Evolutionary conservation across 2,113 vertebrate species (phyloP).

Genomic region (Cottus gobio): DNA sequence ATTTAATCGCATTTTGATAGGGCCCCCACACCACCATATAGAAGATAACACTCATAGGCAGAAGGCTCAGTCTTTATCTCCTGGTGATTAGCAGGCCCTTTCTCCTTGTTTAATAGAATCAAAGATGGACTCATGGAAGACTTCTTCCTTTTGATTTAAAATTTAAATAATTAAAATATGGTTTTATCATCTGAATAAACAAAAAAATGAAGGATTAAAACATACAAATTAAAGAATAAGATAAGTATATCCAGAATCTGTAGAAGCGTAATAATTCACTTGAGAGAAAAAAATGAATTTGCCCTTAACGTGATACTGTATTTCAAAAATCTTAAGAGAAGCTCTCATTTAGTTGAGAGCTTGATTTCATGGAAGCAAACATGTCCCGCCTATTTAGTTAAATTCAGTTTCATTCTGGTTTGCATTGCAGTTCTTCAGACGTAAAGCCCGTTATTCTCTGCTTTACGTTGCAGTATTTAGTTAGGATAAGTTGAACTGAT

Average conservation of each 20-base stretch:
- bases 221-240: neutral
- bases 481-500: no score
- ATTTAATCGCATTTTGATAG: slow-evolving; percentile 72
- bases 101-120: slow-evolving; percentile 36
- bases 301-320: no score
- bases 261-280: neutral
- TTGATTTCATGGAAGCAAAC: no score
- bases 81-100: slow-evolving; percentile 46
- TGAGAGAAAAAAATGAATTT: neutral
- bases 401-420: no score
- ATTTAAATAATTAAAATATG: slow-evolving; percentile 8
- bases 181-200: slow-evolving; percentile 31
- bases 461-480: no score
- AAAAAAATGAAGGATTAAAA: slow-evolving; percentile 27
- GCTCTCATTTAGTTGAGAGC: no score
- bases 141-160: slow-evolving; percentile 19
- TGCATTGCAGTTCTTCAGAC: no score
- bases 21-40: slow-evolving; percentile 25
- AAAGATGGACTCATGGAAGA: slow-evolving; percentile 23
- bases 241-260: neutral
- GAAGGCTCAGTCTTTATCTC: slow-evolving; percentile 46
- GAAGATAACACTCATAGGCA: slow-evolving; percentile 61
- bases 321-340: no score
- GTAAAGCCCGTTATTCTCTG: no score
- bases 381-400: no score